phyloP scores from a whole-genome alignment of 2,797 vertebrate species.

The Rhinophrynus dorsalis region DNA sequence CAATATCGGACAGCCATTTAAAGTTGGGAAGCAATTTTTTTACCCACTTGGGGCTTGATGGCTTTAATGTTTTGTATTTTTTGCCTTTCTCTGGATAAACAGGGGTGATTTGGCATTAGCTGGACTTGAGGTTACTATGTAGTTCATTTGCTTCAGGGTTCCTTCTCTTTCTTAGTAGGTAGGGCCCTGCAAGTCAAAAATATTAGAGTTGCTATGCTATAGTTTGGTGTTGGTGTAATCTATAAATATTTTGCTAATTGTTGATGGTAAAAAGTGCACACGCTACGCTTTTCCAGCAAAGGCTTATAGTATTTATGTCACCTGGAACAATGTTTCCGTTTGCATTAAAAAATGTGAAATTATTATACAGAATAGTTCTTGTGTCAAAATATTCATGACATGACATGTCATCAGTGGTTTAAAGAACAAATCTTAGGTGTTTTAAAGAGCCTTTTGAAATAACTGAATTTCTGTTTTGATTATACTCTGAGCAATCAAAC shows the following conservation, averaged over 20 bases:
- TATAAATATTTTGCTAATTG: background rate
- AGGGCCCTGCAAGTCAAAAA: too few species aligned
- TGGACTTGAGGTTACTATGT: too few species aligned
- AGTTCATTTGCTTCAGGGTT: too few species aligned
- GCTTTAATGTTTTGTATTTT: too few species aligned
- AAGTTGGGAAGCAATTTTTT: too few species aligned
- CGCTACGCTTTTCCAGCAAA: background rate
- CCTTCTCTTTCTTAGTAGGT: too few species aligned
- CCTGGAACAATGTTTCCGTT: conserved; percentile 12
- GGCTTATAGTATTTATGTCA: conserved; percentile 6
- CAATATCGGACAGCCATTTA: too few species aligned
- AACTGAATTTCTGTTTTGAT: conserved; percentile 56
- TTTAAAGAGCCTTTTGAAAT: conserved; percentile 51
- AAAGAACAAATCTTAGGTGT: conserved; percentile 58
- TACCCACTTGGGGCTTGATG: too few species aligned
- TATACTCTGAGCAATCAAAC: conserved; percentile 59
- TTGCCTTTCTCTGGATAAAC: too few species aligned
- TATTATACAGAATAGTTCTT: conserved; percentile 23
- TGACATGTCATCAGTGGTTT: conserved; percentile 52
- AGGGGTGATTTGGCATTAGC: too few species aligned
- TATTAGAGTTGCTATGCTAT: too few species aligned
- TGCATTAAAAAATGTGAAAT: conserved; percentile 28
- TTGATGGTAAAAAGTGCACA: background rate
- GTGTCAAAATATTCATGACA: conserved; percentile 57
- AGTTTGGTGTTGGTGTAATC: too few species aligned